Conservation (phyloP, 2,888 invertebrate species). For the Pseudeuparius sepicola region DNA sequence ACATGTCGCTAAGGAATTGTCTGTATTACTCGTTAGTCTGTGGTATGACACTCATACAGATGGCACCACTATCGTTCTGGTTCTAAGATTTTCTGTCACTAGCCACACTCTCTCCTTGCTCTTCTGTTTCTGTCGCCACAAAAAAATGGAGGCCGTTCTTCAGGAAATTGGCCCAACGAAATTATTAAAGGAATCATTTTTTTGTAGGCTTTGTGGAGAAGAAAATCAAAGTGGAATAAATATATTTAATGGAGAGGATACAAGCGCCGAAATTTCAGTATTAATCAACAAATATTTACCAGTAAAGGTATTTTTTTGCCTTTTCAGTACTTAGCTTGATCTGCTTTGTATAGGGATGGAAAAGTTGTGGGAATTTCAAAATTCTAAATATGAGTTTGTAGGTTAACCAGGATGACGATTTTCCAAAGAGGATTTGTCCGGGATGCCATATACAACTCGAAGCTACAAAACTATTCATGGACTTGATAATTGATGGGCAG, state of each 20-base stretch:
- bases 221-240: slow-evolving; percentile 59
- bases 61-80: too few relatives aligned
- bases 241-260: slow-evolving; percentile 49
- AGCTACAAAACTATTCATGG: slow-evolving; percentile 63
- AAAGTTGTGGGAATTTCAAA: slow-evolving; percentile 29
- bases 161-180: slow-evolving; percentile 33
- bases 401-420: slow-evolving; percentile 59
- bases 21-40: too few relatives aligned
- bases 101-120: too few relatives aligned
- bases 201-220: slow-evolving; percentile 69
- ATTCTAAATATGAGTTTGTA: slow-evolving; percentile 33
- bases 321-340: slow-evolving; percentile 32
- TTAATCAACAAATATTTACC: slow-evolving; percentile 66
- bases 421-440: slow-evolving; percentile 64
- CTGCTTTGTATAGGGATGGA: slow-evolving; percentile 22
- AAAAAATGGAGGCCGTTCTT: too few relatives aligned
- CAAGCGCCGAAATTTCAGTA: slow-evolving; percentile 51
- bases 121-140: too few relatives aligned
- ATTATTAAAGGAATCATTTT: slow-evolving; percentile 53
- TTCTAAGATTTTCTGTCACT: too few relatives aligned
- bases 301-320: slow-evolving; percentile 47
- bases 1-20: too few relatives aligned
- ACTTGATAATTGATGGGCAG: slow-evolving; percentile 61
- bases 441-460: slow-evolving; percentile 68
- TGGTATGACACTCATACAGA: too few relatives aligned